Base-by-base conservation (phyloP, 2,888 invertebrate genomes). In the Mythimna pallens region DNA sequence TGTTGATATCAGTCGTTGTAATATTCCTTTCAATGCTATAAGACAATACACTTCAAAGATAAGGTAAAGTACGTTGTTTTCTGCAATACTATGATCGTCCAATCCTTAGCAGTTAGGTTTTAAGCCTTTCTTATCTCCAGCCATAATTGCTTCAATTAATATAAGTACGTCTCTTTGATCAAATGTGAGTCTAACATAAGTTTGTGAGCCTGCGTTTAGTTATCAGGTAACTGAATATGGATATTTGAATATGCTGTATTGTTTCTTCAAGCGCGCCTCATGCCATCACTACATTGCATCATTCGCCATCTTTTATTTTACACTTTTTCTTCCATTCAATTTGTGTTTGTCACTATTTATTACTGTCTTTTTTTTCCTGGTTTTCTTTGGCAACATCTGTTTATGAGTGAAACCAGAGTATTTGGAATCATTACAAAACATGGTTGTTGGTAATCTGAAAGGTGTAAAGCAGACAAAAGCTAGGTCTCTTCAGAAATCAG, bases 1-100 rank as follows among this genome's bases (percentile, higher is more conserved):
- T 69, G 22, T 66, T 71, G 69, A 79, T 83, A 76, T 70, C 77
- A 78, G 74, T 64, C 22, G 65, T 71, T 65, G 65, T 82, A 70
- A 70, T 76, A 81, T 76, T 84, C 76, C 73, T 78, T 71, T 71
- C 55, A 76, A 84, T 73, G 66, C 73, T 81, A 67, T 67, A 77
- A 80, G 83, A 80, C 80, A 83, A 80, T 70, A 83, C 70, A 84
- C 84, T 84, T 78, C 50, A 81, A 68, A 86, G 84, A 86, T 85
- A 86, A 84, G 79, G 84, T 68, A 67, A 73, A 52, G 69, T 73
- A 65, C 54, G 40, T 81, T 73, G 79, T 84, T 81, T 76, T 74
- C 69, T 76, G 63, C 59, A 73, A 47, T 55, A 65, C 50, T 83
- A 40, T 73, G 75, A 63, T 72, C 78, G 69, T 79, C 68, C 73